phyloP scores from a whole-genome alignment of 2,797 vertebrate genomes.

The Salarias fasciatus region DNA sequence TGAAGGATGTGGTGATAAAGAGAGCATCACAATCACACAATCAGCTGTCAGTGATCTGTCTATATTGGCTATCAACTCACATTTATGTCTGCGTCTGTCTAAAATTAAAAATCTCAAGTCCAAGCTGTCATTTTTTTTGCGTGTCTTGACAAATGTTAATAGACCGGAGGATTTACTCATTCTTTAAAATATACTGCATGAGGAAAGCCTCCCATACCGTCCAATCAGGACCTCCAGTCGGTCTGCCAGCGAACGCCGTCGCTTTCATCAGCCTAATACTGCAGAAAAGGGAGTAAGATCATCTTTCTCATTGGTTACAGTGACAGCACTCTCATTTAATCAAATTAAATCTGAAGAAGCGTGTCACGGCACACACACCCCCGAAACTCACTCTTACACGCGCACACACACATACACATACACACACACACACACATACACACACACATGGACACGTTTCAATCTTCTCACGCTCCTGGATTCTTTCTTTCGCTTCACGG shows the following conservation, averaged over 20 bases:
- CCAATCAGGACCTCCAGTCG: conserved; percentile 66
- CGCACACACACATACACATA: too few relatives aligned
- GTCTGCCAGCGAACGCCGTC: conserved; percentile 41
- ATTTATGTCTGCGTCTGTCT: too few relatives aligned
- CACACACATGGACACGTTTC: conserved; percentile 26
- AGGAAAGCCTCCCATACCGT: conserved; percentile 30
- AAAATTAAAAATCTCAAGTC: too few relatives aligned
- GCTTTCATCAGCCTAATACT: conserved; percentile 66
- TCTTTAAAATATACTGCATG: conserved; percentile 46
- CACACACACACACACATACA: not conserved
- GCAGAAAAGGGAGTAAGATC: conserved; percentile 62
- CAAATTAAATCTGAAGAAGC: conserved; percentile 74
- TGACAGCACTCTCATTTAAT: conserved; percentile 73
- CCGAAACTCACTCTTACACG: not conserved
- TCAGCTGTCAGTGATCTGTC: too few relatives aligned
- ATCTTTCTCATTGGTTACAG: conserved; percentile 69
- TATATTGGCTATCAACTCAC: too few relatives aligned
- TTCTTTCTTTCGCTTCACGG: conserved; percentile 48
- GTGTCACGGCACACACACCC: conserved; percentile 32
- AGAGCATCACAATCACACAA: too few relatives aligned
- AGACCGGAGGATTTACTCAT: conserved; percentile 20
- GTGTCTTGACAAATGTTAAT: conserved; percentile 11
- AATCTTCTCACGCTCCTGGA: conserved; percentile 59
- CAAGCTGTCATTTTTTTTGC: not conserved
- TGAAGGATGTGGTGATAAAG: too few relatives aligned